These are phyloP conservation scores for Anguilla pacifica DNA, from an alignment of 2,797 vertebrate genomes.

Conservation along the genomic window DNA sequence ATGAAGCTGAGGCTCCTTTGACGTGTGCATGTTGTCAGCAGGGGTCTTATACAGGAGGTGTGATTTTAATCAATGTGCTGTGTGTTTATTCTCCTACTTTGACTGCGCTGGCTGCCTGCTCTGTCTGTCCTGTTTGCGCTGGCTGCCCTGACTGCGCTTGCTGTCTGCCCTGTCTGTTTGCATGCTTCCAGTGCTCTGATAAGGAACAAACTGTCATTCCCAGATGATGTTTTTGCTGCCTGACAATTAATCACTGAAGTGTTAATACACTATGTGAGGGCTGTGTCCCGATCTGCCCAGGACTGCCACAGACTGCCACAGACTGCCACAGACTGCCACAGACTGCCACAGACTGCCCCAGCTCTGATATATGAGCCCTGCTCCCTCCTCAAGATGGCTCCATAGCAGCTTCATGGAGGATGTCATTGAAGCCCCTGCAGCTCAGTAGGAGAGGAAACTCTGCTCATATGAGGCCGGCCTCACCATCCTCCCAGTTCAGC, in stretches of 20 bases:
- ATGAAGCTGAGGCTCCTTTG: not conserved
- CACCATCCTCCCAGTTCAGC: not conserved
- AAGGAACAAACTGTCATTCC: not conserved
- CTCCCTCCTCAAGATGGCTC: conserved; percentile 5
- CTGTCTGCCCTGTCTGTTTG: not conserved
- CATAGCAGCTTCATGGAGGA: not conserved
- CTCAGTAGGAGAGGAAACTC: conserved; percentile 1
- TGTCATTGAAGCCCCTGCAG: not conserved
- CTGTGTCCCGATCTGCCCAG: not conserved
- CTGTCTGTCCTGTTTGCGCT: conserved; percentile 18
- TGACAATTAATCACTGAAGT: not conserved
- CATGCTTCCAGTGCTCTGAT: not conserved
- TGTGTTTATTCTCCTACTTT: conserved; percentile 48
- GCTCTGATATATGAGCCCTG: not conserved
- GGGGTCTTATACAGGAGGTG: conserved; percentile 33
- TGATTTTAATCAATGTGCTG: conserved; percentile 45
- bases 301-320: not conserved
- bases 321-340: not conserved
- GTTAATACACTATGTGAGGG: not conserved
- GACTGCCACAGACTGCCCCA: not conserved
- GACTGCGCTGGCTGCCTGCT: conserved; percentile 32
- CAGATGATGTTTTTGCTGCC: not conserved
- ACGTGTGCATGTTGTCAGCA: conserved; percentile 28
- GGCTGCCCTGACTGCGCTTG: not conserved
- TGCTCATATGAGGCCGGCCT: not conserved